Conservation (phyloP, 2,113 vertebrate genomes). For the Orthonyx spaldingii region DNA sequence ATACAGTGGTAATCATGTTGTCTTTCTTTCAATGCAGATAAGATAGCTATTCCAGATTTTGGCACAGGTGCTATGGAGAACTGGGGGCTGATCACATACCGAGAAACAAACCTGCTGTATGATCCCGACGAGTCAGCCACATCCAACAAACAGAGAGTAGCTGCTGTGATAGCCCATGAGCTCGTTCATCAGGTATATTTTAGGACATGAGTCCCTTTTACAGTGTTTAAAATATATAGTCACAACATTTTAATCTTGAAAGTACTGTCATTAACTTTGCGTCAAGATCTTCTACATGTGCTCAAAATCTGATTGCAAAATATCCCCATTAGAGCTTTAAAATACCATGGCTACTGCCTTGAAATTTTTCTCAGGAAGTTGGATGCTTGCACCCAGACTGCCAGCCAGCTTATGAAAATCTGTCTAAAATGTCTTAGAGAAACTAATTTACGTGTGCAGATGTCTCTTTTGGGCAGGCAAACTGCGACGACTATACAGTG, state of each 20-base stretch:
- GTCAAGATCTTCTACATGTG: not conserved
- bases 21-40: slow-evolving; percentile 74
- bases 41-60: slow-evolving; percentile 98
- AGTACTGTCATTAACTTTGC: not conserved
- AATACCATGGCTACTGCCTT: not conserved
- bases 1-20: not conserved
- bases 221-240: not conserved
- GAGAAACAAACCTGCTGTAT: slow-evolving; percentile 92
- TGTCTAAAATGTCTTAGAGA: not conserved
- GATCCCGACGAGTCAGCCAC: slow-evolving; percentile 84
- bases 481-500: not conserved
- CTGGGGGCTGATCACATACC: slow-evolving; percentile 96
- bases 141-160: slow-evolving; percentile 88
- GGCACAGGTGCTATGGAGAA: slow-evolving; percentile 99
- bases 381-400: not conserved
- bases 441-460: slow-evolving; percentile 24
- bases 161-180: slow-evolving; percentile 88
- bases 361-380: not conserved
- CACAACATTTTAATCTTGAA: not conserved
- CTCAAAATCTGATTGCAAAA: not conserved
- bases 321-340: not conserved
- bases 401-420: not conserved
- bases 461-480: slow-evolving; percentile 21
- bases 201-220: not conserved
- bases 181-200: slow-evolving; percentile 90